Conservation (phyloP, 2,113 vertebrate genomes). For the Tachycineta bicolor region DNA sequence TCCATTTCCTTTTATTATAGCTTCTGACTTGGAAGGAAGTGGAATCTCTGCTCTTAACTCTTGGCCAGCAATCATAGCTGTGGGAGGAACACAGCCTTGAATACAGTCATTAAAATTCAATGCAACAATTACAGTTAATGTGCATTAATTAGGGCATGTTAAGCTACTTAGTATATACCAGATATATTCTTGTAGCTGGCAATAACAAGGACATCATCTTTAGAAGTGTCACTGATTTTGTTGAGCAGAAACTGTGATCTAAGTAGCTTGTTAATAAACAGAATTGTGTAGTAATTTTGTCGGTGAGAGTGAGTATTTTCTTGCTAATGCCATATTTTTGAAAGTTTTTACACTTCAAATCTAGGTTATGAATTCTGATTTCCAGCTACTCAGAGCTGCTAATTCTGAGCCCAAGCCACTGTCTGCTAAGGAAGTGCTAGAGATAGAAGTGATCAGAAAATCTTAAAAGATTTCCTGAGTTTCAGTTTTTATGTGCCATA, state of each 20-base stretch:
- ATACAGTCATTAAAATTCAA: not conserved
- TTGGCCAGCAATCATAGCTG: not conserved
- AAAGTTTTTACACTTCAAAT: not conserved
- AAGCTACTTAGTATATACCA: not conserved
- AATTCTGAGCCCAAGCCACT: not conserved
- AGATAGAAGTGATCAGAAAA: not conserved
- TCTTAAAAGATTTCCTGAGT: not conserved
- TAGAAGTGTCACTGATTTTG: not conserved
- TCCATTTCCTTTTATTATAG: conserved; percentile 45
- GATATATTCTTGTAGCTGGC: not conserved
- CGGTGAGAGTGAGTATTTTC: not conserved
- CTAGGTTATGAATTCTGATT: not conserved
- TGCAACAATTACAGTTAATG: not conserved
- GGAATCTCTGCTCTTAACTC: conserved; percentile 16
- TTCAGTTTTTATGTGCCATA: not conserved
- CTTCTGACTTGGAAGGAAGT: conserved; percentile 12
- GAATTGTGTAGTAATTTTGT: not conserved
- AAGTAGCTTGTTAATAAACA: not conserved
- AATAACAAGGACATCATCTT: not conserved
- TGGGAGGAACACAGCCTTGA: not conserved
- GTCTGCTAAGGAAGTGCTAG: not conserved
- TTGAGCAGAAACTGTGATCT: not conserved
- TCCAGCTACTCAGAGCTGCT: not conserved
- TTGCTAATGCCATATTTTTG: not conserved
- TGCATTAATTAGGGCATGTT: not conserved